These are phyloP conservation scores for Gracilinanus agilis DNA, from an alignment of 2,113 vertebrate species.

Conservation along the genomic window DNA sequence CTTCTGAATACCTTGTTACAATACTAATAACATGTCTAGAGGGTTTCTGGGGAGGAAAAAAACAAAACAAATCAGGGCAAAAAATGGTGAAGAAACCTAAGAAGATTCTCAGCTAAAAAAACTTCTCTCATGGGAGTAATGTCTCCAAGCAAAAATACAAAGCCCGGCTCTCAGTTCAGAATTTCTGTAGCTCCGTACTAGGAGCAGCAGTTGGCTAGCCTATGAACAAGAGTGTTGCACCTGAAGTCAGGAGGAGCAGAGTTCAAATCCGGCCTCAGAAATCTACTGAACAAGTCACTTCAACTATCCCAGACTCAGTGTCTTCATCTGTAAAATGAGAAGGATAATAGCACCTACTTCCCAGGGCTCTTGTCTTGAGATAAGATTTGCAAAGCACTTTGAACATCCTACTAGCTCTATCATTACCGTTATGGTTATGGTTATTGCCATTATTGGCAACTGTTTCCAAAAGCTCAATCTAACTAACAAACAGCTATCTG, in stretches of 20 bases:
- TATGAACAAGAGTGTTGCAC: background rate
- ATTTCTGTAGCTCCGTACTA: slow-evolving; percentile 49
- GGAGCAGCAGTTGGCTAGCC: background rate
- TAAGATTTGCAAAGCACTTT: background rate
- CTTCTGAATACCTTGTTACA: background rate
- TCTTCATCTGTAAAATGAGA: background rate
- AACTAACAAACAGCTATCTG: slow-evolving; percentile 64
- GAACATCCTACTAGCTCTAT: background rate
- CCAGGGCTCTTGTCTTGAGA: background rate
- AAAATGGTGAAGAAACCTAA: slow-evolving; percentile 44
- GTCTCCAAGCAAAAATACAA: slow-evolving; percentile 67
- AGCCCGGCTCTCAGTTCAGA: slow-evolving; percentile 56
- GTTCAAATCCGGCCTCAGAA: background rate
- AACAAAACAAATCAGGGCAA: background rate
- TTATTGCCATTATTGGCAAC: slow-evolving; percentile 44
- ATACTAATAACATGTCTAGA: background rate
- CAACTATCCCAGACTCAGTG: background rate
- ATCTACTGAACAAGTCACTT: background rate
- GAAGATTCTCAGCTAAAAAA: slow-evolving; percentile 60
- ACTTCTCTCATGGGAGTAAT: slow-evolving; percentile 60
- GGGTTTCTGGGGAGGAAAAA: slow-evolving; percentile 36
- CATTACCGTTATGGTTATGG: background rate
- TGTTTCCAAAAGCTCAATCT: slow-evolving; percentile 62
- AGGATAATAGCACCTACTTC: background rate
- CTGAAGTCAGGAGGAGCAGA: background rate